Conservation (phyloP, 2,797 vertebrate species). For the Spondyliosoma cantharus region DNA sequence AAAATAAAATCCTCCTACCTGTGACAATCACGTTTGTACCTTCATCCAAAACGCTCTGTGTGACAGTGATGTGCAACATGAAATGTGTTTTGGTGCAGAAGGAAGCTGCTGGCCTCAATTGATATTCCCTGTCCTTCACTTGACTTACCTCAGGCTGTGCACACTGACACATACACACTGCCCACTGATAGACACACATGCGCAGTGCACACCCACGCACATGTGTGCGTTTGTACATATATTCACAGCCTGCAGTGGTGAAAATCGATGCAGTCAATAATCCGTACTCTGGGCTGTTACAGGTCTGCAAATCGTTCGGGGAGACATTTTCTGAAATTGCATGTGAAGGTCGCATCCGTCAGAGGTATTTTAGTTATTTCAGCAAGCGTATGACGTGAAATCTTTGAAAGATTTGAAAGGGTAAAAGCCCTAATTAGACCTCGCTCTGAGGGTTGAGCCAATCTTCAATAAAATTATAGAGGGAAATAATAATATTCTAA, state of each 20-base stretch:
- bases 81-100: conserved; percentile 38
- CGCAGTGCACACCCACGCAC: neutral
- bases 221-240: conserved; percentile 4
- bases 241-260: conserved; percentile 29
- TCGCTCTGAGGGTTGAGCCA: conserved; percentile 13
- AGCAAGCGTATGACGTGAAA: neutral
- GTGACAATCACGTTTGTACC: conserved; percentile 26
- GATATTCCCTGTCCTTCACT: conserved; percentile 36
- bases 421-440: conserved; percentile 23
- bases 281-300: conserved; percentile 2
- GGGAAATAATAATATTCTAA: neutral
- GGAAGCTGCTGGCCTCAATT: conserved; percentile 20
- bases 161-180: conserved; percentile 28
- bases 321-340: conserved; percentile 37
- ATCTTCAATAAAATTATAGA: conserved; percentile 13
- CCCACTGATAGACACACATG: neutral
- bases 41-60: conserved; percentile 3
- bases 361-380: conserved; percentile 10
- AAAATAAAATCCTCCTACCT: conserved; percentile 39
- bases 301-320: conserved; percentile 34
- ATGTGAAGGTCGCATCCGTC: conserved; percentile 21
- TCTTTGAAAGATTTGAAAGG: conserved; percentile 7
- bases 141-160: conserved; percentile 22
- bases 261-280: conserved; percentile 58
- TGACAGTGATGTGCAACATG: conserved; percentile 16